phyloP scores from a whole-genome alignment of 2,113 vertebrate genomes.

The Triplophysa siluroides region DNA sequence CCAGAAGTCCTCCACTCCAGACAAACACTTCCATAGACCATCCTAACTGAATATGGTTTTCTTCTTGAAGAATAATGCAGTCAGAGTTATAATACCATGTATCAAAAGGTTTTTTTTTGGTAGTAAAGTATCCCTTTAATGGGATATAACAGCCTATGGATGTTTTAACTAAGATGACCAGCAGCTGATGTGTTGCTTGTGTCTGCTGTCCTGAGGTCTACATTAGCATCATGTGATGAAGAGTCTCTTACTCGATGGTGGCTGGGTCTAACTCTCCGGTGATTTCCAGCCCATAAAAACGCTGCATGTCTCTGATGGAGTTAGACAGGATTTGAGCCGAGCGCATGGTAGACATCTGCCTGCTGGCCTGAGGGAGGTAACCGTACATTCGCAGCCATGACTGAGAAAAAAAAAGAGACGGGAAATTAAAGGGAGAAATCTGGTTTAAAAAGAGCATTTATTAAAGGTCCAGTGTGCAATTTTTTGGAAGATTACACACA shows the following conservation, averaged over 20 bases:
- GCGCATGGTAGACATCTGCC: slow-evolving; percentile 93
- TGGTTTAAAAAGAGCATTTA: neutral
- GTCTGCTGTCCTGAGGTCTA: too few relatives aligned
- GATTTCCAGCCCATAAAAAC: slow-evolving; percentile 89
- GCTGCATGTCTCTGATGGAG: slow-evolving; percentile 90
- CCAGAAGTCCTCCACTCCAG: neutral
- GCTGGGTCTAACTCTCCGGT: slow-evolving; percentile 84
- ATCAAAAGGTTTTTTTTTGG: too few relatives aligned
- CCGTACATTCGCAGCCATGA: slow-evolving; percentile 94
- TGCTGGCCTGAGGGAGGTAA: slow-evolving; percentile 89
- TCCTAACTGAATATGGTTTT: too few relatives aligned
- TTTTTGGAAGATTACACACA: too few relatives aligned
- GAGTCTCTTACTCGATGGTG: slow-evolving; percentile 79
- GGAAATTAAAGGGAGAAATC: neutral
- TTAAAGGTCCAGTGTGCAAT: too few relatives aligned
- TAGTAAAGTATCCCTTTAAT: too few relatives aligned
- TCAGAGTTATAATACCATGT: too few relatives aligned
- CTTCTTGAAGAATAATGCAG: too few relatives aligned
- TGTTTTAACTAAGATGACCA: neutral
- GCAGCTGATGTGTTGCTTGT: neutral
- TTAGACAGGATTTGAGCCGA: slow-evolving; percentile 87
- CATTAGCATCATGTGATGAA: neutral
- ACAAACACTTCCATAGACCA: neutral
- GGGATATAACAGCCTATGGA: neutral
- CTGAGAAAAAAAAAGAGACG: slow-evolving; percentile 63